Evolutionary conservation across 2,888 invertebrate genomes (phyloP).

Genomic region (Melipona bicolor): DNA sequence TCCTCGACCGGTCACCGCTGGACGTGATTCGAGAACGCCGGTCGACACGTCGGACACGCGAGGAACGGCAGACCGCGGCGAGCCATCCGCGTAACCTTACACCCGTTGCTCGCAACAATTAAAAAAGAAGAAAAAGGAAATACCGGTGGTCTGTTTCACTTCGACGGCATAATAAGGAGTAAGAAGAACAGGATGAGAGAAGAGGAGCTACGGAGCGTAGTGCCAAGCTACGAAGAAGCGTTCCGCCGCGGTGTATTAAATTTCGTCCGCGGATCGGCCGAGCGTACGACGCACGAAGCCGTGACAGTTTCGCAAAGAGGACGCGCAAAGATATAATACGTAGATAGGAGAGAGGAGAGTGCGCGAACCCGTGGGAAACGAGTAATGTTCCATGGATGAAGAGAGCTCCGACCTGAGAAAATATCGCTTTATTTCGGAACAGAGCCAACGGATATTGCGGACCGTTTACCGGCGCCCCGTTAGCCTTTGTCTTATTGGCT

Average conservation of each 20-base stretch:
- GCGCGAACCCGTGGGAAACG: slow-evolving; percentile 55
- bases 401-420: slow-evolving; percentile 13
- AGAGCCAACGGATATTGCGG: slow-evolving; percentile 62
- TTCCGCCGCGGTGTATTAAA: slow-evolving; percentile 58
- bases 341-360: not conserved
- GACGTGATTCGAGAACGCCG: not conserved
- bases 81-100: slow-evolving; percentile 26
- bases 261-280: slow-evolving; percentile 61
- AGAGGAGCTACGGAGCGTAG: not conserved
- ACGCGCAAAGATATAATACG: slow-evolving; percentile 11
- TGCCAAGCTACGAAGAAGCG: not conserved
- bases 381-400: not conserved
- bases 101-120: slow-evolving; percentile 3
- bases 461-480: slow-evolving; percentile 53
- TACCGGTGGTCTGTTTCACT: slow-evolving; percentile 4
- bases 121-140: too few relatives aligned
- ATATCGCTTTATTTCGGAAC: slow-evolving; percentile 62
- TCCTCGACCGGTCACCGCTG: not conserved
- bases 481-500: slow-evolving; percentile 55
- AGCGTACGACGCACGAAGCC: slow-evolving; percentile 66
- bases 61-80: not conserved
- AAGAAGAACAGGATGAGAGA: not conserved
- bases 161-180: too few relatives aligned
- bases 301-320: slow-evolving; percentile 44
- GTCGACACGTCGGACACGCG: not conserved